Evolutionary conservation across 2,113 vertebrate genomes (phyloP), one percentile per base, ranked within the genome.

Genomic region (Eulacestoma nigropectus): DNA sequence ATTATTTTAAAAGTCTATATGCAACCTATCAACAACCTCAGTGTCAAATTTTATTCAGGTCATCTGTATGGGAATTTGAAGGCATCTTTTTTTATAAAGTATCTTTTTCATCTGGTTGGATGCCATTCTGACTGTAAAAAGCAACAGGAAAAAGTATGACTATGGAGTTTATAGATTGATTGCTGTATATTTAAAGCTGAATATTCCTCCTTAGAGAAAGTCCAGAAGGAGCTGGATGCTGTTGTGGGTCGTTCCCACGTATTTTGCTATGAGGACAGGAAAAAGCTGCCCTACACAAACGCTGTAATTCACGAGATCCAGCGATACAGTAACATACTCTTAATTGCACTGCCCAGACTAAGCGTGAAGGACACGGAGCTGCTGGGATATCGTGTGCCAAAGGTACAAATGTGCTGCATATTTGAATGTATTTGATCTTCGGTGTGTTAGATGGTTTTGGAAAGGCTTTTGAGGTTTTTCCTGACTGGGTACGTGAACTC

Each of bases 181-280:
- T 60, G 25, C 18, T 79, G 10, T 65, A 5, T 65, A 37, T 70
- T 88, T 91, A 82, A 95, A 84, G 16, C 41, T 75, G 22, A 82
- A 44, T 94, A 69, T 90, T 94, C 49, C 21, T 92, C 37, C 10
- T 26, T 57, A 97, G 97, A 93, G 42, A 94, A 89, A 62, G 95
- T 94, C 55, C 95, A 98, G 72, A 88, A 92, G 87, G 97, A 98
- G 69, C 56, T 97, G 92, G 95, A 97, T 20, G 14, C 46, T 23
- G 90, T 97, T 68, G 79, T 97, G 65, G 92, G 90, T 16, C 5
- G 25, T 19, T 95, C 86, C 72, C 32, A 11, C 1, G 41, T 35
- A 4, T 14, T 97, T 89, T 50, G 47, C 84, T 95, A 97, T 0
- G 57, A 96, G 68, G 97, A 97, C 49, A 65, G 70, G 1, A 90